phyloP scores from a whole-genome alignment of 2,888 invertebrate species.

The Cerastis rubricosa region DNA sequence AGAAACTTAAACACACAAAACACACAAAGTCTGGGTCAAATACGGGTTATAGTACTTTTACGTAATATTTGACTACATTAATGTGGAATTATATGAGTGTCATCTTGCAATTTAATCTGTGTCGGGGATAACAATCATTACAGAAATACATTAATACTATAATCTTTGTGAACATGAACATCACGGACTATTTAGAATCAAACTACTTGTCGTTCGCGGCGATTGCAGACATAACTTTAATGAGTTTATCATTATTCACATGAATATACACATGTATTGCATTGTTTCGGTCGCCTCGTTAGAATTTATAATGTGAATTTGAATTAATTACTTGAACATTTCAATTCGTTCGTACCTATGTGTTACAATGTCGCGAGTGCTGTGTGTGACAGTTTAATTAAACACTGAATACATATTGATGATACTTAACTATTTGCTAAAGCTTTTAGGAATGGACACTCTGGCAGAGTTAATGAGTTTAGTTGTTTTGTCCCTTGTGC shows the following conservation, averaged over 20 bases:
- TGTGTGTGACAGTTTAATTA: conserved; percentile 47
- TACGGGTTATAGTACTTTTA: background rate
- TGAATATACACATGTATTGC: conserved; percentile 22
- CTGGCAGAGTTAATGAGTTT: conserved; percentile 1
- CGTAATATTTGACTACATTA: background rate
- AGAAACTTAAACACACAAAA: conserved; percentile 1
- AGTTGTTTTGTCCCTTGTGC: background rate
- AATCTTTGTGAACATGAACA: conserved; percentile 8
- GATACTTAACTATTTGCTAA: conserved; percentile 29
- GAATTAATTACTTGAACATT: conserved; percentile 55
- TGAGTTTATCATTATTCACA: conserved; percentile 54
- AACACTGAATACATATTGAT: conserved; percentile 33
- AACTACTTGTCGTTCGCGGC: conserved; percentile 20
- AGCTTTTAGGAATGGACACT: conserved; percentile 12
- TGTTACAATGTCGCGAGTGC: conserved; percentile 30
- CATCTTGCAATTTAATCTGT: conserved; percentile 9
- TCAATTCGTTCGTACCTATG: conserved; percentile 26
- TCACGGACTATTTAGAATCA: conserved; percentile 35
- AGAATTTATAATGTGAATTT: conserved; percentile 56
- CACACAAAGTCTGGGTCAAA: background rate
- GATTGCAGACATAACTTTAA: conserved; percentile 54
- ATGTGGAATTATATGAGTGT: conserved; percentile 4
- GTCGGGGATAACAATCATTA: conserved; percentile 5
- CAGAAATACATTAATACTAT: conserved; percentile 5
- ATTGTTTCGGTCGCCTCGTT: conserved; percentile 54